Percentiles rank a stretch among this genome's conserved stretches.
These are phyloP conservation scores for Choristoneura rosaceana DNA, from an alignment of 2,888 invertebrate species.

Conservation along the genomic window DNA sequence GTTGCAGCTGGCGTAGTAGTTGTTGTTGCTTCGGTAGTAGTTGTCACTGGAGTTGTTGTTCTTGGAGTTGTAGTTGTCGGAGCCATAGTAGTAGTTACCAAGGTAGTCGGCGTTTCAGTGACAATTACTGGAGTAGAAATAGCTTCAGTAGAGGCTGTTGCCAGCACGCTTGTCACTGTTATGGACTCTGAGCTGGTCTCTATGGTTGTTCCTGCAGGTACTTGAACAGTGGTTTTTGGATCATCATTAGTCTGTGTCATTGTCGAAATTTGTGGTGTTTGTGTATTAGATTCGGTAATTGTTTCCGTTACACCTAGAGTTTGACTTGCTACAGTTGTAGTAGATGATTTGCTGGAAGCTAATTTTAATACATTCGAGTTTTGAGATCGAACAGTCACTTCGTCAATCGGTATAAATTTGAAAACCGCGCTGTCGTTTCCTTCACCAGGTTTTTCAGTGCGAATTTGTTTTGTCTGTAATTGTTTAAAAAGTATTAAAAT, in stretches of 20 bases:
- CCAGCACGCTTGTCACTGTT: conserved; percentile 41
- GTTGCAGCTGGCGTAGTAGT: conserved; percentile 47
- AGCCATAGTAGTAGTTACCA: conserved; percentile 50
- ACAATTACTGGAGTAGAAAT: conserved; percentile 38
- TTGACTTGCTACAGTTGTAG: conserved; percentile 56
- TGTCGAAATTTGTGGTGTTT: conserved; percentile 64
- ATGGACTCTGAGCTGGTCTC: conserved; percentile 47
- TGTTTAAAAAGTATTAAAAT: conserved; percentile 47
- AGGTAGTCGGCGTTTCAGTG: conserved; percentile 56
- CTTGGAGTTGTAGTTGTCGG: conserved; percentile 48
- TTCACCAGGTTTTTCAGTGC: conserved; percentile 79
- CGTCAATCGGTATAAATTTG: conserved; percentile 81
- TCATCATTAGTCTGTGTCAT: conserved; percentile 55
- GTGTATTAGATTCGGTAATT: conserved; percentile 70
- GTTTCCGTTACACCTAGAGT: conserved; percentile 59
- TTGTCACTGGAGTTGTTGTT: too few relatives aligned
- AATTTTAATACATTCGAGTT: conserved; percentile 77
- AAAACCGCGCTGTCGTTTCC: conserved; percentile 73
- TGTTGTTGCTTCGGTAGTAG: conserved; percentile 51
- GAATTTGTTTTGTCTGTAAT: conserved; percentile 84
- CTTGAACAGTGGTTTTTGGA: conserved; percentile 54
- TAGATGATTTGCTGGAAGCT: conserved; percentile 68
- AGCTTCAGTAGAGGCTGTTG: conserved; percentile 47
- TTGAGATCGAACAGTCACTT: conserved; percentile 70
- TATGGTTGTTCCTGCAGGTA: conserved; percentile 49